Percentiles rank a stretch among this genome's conserved stretches.
Conservation (phyloP, 2,797 vertebrate species). For the Perdix hodgsoniae region DNA sequence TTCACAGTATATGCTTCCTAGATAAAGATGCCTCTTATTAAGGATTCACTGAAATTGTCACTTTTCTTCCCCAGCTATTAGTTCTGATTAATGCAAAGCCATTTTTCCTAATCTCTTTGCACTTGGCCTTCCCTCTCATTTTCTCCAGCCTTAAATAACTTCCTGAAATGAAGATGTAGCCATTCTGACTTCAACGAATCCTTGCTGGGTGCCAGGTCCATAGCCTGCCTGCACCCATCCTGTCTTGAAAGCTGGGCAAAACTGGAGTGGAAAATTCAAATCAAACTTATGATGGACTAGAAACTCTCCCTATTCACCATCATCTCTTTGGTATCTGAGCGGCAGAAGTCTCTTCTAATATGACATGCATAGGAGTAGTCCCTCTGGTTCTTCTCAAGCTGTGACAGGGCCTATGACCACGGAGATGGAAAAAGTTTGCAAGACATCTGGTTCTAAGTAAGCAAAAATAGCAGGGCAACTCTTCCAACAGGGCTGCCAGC, state of each 20-base stretch:
- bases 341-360: background rate
- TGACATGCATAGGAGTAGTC: background rate
- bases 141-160: background rate
- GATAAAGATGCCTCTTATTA: background rate
- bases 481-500: background rate
- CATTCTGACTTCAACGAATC: background rate
- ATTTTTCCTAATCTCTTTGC: background rate
- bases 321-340: background rate
- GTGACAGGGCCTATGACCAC: conserved; percentile 3
- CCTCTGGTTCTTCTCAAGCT: conserved; percentile 45
- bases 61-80: background rate
- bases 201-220: background rate
- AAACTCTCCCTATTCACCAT: background rate
- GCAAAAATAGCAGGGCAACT: conserved; percentile 43
- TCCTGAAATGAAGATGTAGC: background rate
- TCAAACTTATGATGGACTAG: background rate
- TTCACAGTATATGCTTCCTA: background rate
- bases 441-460: background rate
- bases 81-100: background rate
- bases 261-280: background rate
- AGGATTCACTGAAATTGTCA: background rate
- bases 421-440: conserved; percentile 50
- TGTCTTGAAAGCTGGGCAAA: background rate
- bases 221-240: background rate
- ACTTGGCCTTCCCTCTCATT: background rate